Evolutionary conservation across 2,113 vertebrate genomes (phyloP), one percentile per base, ranked within the genome.

Genomic region (Catharus fuscescens): DNA sequence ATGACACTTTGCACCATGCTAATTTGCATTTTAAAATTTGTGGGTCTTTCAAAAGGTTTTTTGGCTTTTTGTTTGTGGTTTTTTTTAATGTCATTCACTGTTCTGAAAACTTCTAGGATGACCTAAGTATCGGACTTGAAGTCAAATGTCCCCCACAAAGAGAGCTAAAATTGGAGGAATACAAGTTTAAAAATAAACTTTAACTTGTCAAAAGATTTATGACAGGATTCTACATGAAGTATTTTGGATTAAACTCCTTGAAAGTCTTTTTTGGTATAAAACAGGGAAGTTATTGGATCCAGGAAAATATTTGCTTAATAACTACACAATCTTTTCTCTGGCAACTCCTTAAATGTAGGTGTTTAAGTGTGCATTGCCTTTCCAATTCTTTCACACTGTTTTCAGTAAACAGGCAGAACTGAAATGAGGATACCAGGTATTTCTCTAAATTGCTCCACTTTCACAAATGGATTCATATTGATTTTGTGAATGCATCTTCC

Each of bases 391-490:
- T 88, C 61, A 92, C 32, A 66, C 7, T 82, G 29, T 95, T 96
- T 94, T 97, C 89, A 93, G 92, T 94, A 97, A 98, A 97, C 95
- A 92, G 76, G 90, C 78, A 94, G 85, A 96, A 95, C 78, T 64
- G 72, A 88, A 96, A 92, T 93, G 54, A 95, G 88, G 80, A 90
- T 84, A 97, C 92, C 74, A 73, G 92, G 38, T 97, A 96, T 98
- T 98, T 98, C 88, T 95, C 95, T 93, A 98, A 97, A 98, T 95
- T 98, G 88, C 95, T 92, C 88, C 90, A 96, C 93, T 98, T 98
- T 97, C 93, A 91, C 94, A 97, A 98, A 98, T 98, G 95, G 96
- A 97, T 97, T 97, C 93, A 69, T 98, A 98, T 98, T 98, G 98
- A 98, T 98, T 98, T 96, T 98, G 90, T 88, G 93, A 98, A 97